Percentiles rank a stretch among this genome's conserved stretches.
Conservation (phyloP, 1,140 invertebrate genomes). For the Bombus polaris region DNA sequence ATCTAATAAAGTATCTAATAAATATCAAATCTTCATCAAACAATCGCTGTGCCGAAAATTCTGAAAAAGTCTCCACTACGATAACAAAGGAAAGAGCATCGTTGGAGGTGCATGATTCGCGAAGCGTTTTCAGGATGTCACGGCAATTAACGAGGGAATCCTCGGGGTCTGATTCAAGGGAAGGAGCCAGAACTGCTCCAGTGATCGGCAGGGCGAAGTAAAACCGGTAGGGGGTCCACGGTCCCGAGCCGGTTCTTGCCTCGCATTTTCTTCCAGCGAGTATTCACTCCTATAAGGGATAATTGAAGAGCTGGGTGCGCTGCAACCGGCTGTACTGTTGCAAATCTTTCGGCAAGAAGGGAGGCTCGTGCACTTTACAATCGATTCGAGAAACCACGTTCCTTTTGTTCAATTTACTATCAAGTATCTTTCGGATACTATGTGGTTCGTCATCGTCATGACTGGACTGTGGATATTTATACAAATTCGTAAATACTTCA, state of each 20-base stretch:
- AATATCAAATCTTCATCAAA: accelerated
- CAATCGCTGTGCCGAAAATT: not conserved
- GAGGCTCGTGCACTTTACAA: not conserved
- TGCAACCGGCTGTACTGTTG: conserved; percentile 53
- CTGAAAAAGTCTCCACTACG: no score
- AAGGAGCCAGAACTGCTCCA: conserved; percentile 56
- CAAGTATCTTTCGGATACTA: no score
- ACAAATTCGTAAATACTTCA: no score
- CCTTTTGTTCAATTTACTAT: no score
- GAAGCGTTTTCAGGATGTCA: conserved; percentile 67
- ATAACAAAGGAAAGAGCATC: not conserved
- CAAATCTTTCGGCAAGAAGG: conserved; percentile 54
- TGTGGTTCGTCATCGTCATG: no score
- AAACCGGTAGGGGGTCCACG: conserved; percentile 79
- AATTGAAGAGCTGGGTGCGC: conserved; percentile 64
- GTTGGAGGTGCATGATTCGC: conserved; percentile 63
- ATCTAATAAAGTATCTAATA: not conserved
- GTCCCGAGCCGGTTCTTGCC: conserved; percentile 78
- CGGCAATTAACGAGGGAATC: conserved; percentile 69
- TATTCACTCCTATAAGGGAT: conserved; percentile 69
- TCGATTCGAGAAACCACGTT: not conserved
- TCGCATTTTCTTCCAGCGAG: conserved; percentile 71
- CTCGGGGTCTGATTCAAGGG: conserved; percentile 65
- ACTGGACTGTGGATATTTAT: no score
- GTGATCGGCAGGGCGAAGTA: conserved; percentile 70